Evolutionary conservation across 2,797 vertebrate species (phyloP).

Genomic region (Florisuga fusca): DNA sequence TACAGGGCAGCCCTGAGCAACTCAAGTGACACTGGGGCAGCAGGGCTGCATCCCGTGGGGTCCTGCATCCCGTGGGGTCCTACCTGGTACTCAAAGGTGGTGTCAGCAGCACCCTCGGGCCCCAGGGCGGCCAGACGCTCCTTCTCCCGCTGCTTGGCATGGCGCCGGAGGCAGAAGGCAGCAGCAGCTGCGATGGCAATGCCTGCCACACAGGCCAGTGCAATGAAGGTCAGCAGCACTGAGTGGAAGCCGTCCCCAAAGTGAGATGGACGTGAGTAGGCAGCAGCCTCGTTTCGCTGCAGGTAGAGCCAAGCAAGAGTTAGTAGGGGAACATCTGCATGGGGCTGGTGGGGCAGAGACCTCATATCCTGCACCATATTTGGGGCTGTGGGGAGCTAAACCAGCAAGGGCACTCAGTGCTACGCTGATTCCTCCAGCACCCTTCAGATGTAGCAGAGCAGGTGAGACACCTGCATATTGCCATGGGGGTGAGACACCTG

Average conservation of each 20-base stretch:
- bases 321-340: neutral
- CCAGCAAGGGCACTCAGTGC: neutral
- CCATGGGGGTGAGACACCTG: neutral
- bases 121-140: constrained; percentile 90
- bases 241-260: constrained; percentile 86
- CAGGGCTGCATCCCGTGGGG: accelerated
- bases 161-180: constrained; percentile 89
- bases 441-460: neutral
- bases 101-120: constrained; percentile 91
- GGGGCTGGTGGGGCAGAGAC: neutral
- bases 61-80: accelerated
- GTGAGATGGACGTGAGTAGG: constrained; percentile 79
- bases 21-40: accelerated
- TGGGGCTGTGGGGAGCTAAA: neutral
- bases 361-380: neutral
- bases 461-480: neutral
- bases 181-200: constrained; percentile 84
- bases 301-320: neutral
- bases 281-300: constrained; percentile 87
- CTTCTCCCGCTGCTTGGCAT: constrained; percentile 87
- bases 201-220: constrained; percentile 90
- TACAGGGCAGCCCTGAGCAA: accelerated
- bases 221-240: constrained; percentile 89
- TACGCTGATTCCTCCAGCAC: neutral
- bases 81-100: constrained; percentile 97